Conservation (phyloP, 2,888 invertebrate species). For the Odontothrips loti region DNA sequence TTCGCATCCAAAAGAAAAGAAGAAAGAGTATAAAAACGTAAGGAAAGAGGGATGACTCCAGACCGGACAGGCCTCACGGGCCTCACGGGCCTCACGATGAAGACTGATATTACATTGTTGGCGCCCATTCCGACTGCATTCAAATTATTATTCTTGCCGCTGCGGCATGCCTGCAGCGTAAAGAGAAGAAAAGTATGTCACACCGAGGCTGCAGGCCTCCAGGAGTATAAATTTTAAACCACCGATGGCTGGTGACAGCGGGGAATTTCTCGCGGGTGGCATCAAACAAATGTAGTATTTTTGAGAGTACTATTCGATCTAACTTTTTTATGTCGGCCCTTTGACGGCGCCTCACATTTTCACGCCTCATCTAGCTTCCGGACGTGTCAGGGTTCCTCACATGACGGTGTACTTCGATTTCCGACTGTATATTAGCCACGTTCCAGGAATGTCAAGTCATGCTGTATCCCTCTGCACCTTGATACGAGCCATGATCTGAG, state of each 20-base stretch:
- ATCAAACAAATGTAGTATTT: too few relatives aligned
- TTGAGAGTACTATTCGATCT: too few relatives aligned
- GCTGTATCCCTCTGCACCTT: neutral
- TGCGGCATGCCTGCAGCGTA: neutral
- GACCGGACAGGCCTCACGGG: neutral
- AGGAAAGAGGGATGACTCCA: neutral
- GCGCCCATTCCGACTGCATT: neutral
- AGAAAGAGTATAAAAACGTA: neutral
- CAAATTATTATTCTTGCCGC: neutral
- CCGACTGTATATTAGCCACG: neutral
- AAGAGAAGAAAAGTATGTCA: neutral
- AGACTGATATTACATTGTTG: slow-evolving; percentile 7
- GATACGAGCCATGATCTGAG: too few relatives aligned
- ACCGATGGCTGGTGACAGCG: too few relatives aligned
- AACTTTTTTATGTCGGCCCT: too few relatives aligned
- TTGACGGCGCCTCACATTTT: neutral
- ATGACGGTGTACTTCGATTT: neutral
- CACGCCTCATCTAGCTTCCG: slow-evolving; percentile 1
- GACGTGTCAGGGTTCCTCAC: neutral
- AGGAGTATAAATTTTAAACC: too few relatives aligned
- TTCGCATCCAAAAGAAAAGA: neutral
- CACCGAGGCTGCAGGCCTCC: neutral
- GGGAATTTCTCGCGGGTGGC: too few relatives aligned
- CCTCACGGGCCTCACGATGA: neutral
- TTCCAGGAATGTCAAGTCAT: slow-evolving; percentile 8